phyloP scores from a whole-genome alignment of 1,140 invertebrate species.

The Drosophila guanche region DNA sequence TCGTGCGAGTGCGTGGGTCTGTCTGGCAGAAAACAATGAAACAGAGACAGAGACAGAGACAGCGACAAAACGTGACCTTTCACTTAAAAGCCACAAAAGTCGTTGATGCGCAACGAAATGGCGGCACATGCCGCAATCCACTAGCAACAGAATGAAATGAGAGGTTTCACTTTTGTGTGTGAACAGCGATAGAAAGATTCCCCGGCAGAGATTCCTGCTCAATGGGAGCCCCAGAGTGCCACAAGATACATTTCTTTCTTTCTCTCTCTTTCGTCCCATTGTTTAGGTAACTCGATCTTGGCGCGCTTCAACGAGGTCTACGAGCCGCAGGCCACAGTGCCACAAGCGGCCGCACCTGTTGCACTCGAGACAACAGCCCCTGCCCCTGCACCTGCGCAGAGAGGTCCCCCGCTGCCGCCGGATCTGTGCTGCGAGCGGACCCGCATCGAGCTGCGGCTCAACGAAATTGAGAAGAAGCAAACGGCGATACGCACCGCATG shows the following conservation, averaged over 20 bases:
- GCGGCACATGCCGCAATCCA: conserved; percentile 46
- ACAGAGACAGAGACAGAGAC: background rate
- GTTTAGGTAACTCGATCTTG: conserved; percentile 78
- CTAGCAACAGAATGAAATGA: conserved; percentile 20
- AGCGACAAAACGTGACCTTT: conserved; percentile 52
- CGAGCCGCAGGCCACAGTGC: conserved; percentile 55
- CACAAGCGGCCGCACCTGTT: conserved; percentile 58
- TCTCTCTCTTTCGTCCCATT: conserved; percentile 36
- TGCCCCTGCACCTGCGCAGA: conserved; percentile 15
- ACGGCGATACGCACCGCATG: conserved; percentile 86
- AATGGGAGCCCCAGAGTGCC: conserved; percentile 12
- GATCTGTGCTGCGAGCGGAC: conserved; percentile 86
- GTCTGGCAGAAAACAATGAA: background rate
- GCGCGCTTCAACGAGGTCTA: conserved; percentile 79
- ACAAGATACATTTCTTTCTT: conserved; percentile 23
- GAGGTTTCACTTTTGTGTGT: conserved; percentile 51
- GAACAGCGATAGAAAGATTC: conserved; percentile 4
- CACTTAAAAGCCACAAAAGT: conserved; percentile 51
- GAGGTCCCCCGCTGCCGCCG: conserved; percentile 84
- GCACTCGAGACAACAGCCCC: conserved; percentile 22
- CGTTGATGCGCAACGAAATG: conserved; percentile 50
- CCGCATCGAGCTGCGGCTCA: conserved; percentile 85
- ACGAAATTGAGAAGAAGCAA: conserved; percentile 86
- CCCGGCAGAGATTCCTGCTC: background rate
- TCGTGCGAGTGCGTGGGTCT: conserved; percentile 27